Evolutionary conservation across 2,888 invertebrate species (phyloP).

Genomic region (Coleophora deauratella): DNA sequence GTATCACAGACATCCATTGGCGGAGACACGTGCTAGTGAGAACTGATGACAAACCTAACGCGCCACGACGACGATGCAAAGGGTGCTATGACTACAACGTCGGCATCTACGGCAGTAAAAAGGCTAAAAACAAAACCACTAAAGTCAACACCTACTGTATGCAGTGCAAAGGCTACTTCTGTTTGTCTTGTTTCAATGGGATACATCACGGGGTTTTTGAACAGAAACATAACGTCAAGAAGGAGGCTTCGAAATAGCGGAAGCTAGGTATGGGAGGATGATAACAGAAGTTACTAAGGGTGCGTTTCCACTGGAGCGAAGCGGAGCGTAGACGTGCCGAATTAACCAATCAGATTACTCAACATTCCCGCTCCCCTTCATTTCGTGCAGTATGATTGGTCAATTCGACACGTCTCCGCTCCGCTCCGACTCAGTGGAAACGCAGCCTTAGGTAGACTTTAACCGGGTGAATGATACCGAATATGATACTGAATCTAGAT

Average conservation of each 20-base stretch:
- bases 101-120: constrained; percentile 18
- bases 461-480: too few relatives aligned
- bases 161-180: constrained; percentile 14
- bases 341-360: too few relatives aligned
- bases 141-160: constrained; percentile 18
- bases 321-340: too few relatives aligned
- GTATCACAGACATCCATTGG: constrained; percentile 3
- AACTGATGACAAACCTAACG: constrained; percentile 13
- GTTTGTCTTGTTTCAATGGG: constrained; percentile 14
- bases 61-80: constrained; percentile 18
- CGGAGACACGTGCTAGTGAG: constrained; percentile 16
- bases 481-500: too few relatives aligned
- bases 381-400: too few relatives aligned
- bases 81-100: constrained; percentile 23
- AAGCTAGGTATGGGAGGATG: too few relatives aligned
- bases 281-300: too few relatives aligned
- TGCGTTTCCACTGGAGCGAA: too few relatives aligned
- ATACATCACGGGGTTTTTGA: constrained; percentile 9
- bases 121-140: constrained; percentile 19
- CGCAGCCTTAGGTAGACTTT: too few relatives aligned
- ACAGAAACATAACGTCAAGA: neutral
- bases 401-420: too few relatives aligned
- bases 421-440: too few relatives aligned
- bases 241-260: neutral
- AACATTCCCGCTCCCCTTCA: too few relatives aligned